Percentiles rank a stretch among this genome's conserved stretches.
Evolutionary conservation across 2,113 vertebrate genomes (phyloP).

Genomic region (Neogobius melanostomus): DNA sequence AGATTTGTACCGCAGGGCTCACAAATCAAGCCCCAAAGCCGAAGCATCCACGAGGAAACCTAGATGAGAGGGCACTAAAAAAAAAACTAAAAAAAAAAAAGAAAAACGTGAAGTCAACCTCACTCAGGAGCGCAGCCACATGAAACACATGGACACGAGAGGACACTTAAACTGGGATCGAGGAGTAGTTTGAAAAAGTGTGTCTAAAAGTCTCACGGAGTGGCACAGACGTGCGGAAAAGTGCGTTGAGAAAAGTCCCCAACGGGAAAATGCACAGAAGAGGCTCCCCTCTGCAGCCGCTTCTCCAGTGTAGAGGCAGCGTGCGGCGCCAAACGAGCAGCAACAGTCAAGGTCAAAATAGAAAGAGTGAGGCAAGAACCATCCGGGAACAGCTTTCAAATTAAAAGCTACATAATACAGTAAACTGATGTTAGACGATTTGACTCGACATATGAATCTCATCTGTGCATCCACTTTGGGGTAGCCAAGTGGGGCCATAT

Average conservation of each 20-base stretch:
- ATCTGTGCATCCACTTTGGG: too few species aligned
- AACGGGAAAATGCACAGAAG: slow-evolving; percentile 7
- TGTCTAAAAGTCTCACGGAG: neutral
- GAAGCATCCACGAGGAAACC: slow-evolving; percentile 53
- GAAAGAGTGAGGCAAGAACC: neutral
- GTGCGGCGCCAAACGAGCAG: slow-evolving; percentile 17
- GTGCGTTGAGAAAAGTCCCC: slow-evolving; percentile 16
- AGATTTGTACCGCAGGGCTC: slow-evolving; percentile 60
- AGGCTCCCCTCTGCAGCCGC: slow-evolving; percentile 35
- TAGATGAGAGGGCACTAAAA: slow-evolving; percentile 34
- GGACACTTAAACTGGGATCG: neutral
- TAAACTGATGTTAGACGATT: too few species aligned
- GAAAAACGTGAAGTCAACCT: slow-evolving; percentile 49
- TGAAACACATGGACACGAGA: slow-evolving; percentile 1
- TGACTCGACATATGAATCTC: too few species aligned
- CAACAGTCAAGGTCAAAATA: neutral
- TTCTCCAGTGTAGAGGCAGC: slow-evolving; percentile 40
- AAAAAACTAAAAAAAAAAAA: neutral
- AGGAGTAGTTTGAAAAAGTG: neutral
- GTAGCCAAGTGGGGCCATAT: too few species aligned
- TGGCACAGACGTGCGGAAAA: neutral
- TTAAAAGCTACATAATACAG: slow-evolving; percentile 20
- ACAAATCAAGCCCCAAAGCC: slow-evolving; percentile 36
- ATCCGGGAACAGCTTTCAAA: slow-evolving; percentile 40
- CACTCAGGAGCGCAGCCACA: slow-evolving; percentile 51